Percentiles rank a stretch among this genome's conserved stretches.
phyloP scores from a whole-genome alignment of 2,797 vertebrate genomes.

The Peromyscus aztecus region DNA sequence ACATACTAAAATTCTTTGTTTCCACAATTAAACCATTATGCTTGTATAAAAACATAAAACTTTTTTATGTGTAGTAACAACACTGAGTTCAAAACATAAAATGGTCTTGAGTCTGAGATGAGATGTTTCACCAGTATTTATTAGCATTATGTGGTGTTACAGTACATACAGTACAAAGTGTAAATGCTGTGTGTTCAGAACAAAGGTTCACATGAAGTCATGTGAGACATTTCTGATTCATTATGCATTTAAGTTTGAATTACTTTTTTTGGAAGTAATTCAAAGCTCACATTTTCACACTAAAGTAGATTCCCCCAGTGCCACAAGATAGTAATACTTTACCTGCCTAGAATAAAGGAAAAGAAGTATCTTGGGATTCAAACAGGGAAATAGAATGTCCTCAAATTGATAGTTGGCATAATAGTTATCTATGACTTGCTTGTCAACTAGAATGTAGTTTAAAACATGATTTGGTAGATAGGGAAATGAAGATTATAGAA shows the following conservation, averaged over 20 bases:
- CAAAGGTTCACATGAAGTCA: not conserved
- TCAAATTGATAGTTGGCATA: slow-evolving; percentile 64
- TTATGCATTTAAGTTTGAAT: not conserved
- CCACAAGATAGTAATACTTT: slow-evolving; percentile 45
- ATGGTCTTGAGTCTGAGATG: not conserved
- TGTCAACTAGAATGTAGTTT: slow-evolving; percentile 61
- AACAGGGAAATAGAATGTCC: slow-evolving; percentile 10
- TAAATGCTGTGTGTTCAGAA: not conserved
- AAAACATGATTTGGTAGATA: slow-evolving; percentile 61
- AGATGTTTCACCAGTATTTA: not conserved
- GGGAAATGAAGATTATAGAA: slow-evolving; percentile 48
- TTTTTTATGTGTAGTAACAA: not conserved
- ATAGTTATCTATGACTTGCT: slow-evolving; percentile 29
- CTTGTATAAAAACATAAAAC: not conserved
- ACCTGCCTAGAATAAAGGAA: slow-evolving; percentile 49
- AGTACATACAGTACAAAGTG: not conserved
- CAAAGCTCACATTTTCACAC: slow-evolving; percentile 43
- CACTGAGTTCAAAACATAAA: not conserved
- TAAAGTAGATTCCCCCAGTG: slow-evolving; percentile 49
- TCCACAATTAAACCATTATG: not conserved
- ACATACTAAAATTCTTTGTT: not conserved
- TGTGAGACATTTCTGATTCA: not conserved
- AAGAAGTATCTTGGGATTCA: slow-evolving; percentile 12
- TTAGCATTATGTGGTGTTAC: not conserved
- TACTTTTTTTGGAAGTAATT: not conserved